Evolutionary conservation across 2,113 vertebrate species (phyloP).

Genomic region (Tricholaema leucomelas): DNA sequence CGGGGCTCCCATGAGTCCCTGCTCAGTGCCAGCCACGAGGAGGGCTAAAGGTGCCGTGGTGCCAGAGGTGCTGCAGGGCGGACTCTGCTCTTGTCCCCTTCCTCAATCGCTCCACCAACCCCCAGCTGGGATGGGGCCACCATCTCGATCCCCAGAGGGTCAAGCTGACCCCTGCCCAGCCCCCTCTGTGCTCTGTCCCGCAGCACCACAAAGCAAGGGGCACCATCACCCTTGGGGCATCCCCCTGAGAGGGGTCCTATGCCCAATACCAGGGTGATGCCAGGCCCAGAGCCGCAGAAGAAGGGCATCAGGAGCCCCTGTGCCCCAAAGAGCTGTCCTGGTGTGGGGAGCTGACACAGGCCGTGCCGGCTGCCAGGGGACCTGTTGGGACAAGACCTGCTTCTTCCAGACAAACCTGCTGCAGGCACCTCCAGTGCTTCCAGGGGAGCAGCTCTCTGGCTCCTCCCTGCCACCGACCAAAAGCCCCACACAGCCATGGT

Average conservation of each 20-base stretch:
- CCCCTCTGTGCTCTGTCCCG: no score
- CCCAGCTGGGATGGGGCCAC: not conserved
- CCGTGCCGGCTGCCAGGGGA: not conserved
- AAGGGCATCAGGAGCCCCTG: not conserved
- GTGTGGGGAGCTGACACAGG: not conserved
- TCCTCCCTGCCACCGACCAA: conserved; percentile 10
- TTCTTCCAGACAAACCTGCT: conserved; percentile 70
- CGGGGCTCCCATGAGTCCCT: not conserved
- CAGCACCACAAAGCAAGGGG: not conserved
- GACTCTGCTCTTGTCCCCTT: not conserved
- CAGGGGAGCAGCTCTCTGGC: conserved; percentile 12
- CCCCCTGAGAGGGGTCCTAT: accelerated
- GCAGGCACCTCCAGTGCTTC: conserved; percentile 29
- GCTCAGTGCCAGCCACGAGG: accelerated
- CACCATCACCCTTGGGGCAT: accelerated
- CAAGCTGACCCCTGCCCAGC: not conserved
- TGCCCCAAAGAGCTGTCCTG: not conserved
- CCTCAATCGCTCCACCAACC: accelerated
- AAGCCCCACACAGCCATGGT: accelerated
- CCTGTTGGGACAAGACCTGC: conserved; percentile 69
- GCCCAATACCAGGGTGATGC: accelerated
- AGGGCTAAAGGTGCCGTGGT: accelerated
- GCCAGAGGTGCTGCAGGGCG: not conserved
- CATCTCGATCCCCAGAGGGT: accelerated
- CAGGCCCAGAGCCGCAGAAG: accelerated